These are phyloP conservation scores for Procavia capensis DNA, from an alignment of 2,113 vertebrate species.

Conservation along the genomic window DNA sequence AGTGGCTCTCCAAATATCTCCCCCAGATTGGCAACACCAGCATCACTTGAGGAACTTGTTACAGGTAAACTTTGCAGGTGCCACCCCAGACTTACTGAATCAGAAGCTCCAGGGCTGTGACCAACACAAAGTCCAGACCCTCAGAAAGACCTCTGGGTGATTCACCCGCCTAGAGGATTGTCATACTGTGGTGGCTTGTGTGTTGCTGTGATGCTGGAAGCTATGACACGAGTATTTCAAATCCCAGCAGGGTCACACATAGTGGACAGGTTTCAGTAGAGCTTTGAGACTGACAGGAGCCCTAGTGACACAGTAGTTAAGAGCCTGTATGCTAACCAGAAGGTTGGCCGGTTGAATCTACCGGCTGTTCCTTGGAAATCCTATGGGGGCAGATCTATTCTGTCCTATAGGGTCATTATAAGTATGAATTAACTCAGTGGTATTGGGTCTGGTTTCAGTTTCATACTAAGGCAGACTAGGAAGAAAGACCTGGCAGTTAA, in stretches of 20 bases:
- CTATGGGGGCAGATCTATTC: too few relatives aligned
- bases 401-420: too few relatives aligned
- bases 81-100: neutral
- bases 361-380: too few relatives aligned
- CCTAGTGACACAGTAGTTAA: too few relatives aligned
- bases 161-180: neutral
- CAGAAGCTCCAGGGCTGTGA: neutral
- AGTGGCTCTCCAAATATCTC: neutral
- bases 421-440: too few relatives aligned
- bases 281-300: neutral
- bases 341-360: too few relatives aligned
- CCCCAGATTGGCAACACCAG: neutral
- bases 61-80: neutral
- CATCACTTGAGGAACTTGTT: rapidly evolving
- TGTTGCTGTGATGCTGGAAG: neutral
- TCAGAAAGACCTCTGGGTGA: neutral
- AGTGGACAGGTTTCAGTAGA: neutral
- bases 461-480: neutral
- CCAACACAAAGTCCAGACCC: neutral
- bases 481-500: neutral
- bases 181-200: neutral
- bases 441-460: too few relatives aligned
- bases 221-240: neutral
- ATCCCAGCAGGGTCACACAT: neutral
- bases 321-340: too few relatives aligned